Conservation (phyloP, 2,888 invertebrate genomes). For the Heliconius hortense region DNA sequence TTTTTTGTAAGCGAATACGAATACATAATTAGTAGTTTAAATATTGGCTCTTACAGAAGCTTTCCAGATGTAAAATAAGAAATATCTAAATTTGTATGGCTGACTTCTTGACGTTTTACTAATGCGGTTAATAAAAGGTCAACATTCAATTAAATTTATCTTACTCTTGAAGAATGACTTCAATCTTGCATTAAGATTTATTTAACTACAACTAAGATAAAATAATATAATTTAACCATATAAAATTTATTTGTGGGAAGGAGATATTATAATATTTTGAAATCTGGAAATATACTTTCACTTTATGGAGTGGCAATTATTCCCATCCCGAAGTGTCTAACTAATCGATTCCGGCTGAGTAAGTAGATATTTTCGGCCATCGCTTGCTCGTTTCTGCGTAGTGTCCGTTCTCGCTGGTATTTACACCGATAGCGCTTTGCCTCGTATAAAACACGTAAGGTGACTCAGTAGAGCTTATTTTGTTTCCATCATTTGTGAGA, state of each 20-base stretch:
- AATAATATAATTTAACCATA: neutral
- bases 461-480: conserved; percentile 77
- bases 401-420: conserved; percentile 73
- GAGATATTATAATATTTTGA: neutral
- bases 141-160: conserved; percentile 15
- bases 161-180: conserved; percentile 16
- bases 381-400: conserved; percentile 68
- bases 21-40: too few relatives aligned
- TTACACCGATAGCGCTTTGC: conserved; percentile 66
- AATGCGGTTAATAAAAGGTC: conserved; percentile 31
- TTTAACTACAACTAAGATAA: neutral
- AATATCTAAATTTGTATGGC: conserved; percentile 8
- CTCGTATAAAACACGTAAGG: conserved; percentile 80
- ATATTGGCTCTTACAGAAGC: neutral
- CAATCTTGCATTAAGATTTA: conserved; percentile 12
- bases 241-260: too few relatives aligned
- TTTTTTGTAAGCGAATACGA: too few relatives aligned
- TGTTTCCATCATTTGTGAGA: conserved; percentile 75
- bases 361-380: conserved; percentile 75
- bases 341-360: conserved; percentile 60
- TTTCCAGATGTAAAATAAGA: neutral
- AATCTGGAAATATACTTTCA: conserved; percentile 1
- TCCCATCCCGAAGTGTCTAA: conserved; percentile 51
- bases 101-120: conserved; percentile 25
- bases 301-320: conserved; percentile 42